Conservation (phyloP, 2,113 vertebrate genomes). For the Thamnaconus septentrionalis region DNA sequence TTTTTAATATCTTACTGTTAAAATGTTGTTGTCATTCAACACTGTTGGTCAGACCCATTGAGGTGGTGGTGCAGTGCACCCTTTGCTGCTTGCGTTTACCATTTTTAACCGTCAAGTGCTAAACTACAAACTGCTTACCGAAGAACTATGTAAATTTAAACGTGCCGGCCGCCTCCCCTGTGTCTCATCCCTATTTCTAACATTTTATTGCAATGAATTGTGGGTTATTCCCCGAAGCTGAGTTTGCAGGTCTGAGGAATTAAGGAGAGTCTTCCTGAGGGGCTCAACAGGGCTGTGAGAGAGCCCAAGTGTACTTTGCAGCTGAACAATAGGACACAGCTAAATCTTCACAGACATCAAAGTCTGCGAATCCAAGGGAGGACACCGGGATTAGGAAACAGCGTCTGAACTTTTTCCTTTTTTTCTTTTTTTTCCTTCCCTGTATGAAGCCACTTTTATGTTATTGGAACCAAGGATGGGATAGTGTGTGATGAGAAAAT, state of each 20-base stretch:
- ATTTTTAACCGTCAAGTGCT: not conserved
- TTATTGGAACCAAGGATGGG: not conserved
- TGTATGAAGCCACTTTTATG: not conserved
- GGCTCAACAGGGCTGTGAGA: not conserved
- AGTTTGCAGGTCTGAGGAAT: constrained; percentile 10
- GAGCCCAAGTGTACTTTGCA: not conserved
- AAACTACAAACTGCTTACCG: not conserved
- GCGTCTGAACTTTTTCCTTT: not conserved
- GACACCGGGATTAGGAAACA: not conserved
- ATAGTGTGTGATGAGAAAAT: too few species aligned
- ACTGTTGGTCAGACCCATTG: too few species aligned
- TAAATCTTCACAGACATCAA: not conserved
- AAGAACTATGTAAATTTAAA: not conserved
- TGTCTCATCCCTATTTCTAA: constrained; percentile 11
- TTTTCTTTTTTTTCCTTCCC: too few species aligned
- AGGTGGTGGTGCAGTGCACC: too few species aligned
- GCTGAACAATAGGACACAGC: not conserved
- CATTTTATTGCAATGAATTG: constrained; percentile 2
- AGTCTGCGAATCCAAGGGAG: not conserved
- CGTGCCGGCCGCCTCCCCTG: not conserved
- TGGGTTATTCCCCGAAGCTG: constrained; percentile 12
- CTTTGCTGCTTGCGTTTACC: too few species aligned
- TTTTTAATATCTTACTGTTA: too few species aligned
- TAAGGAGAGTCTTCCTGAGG: constrained; percentile 4
- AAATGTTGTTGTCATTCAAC: too few species aligned